phyloP scores from a whole-genome alignment of 1,140 invertebrate species.

The Chymomyza costata region DNA sequence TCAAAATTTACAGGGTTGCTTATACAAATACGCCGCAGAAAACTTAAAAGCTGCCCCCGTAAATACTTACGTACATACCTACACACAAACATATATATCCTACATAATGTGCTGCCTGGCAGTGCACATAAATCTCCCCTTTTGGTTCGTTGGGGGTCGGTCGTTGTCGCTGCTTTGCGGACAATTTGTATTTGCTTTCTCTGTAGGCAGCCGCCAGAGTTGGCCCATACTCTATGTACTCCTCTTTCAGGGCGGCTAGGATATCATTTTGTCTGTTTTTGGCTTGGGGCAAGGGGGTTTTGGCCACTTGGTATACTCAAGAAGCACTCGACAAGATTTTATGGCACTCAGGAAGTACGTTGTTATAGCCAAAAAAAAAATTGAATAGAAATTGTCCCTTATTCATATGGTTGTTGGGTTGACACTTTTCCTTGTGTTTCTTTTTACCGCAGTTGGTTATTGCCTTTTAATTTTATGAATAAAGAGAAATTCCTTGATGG shows the following conservation, averaged over 20 bases:
- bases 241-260: conserved; percentile 6
- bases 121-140: conserved; percentile 37
- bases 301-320: conserved; percentile 13
- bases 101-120: conserved; percentile 17
- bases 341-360: conserved; percentile 49
- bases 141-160: conserved; percentile 35
- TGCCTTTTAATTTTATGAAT: too few species aligned
- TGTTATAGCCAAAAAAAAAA: conserved; percentile 35
- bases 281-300: too few species aligned
- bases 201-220: conserved; percentile 19
- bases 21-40: too few species aligned
- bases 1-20: too few species aligned
- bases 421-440: conserved; percentile 43
- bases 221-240: conserved; percentile 15
- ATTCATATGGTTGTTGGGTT: conserved; percentile 25
- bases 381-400: conserved; percentile 7
- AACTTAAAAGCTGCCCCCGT: too few species aligned
- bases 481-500: too few species aligned
- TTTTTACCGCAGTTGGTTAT: conserved; percentile 40
- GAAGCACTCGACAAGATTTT: conserved; percentile 38
- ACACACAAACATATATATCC: conserved; percentile 8
- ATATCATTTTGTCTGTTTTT: conserved; percentile 37
- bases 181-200: conserved; percentile 37
- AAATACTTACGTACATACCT: conserved; percentile 23
- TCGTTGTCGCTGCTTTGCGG: conserved; percentile 35